phyloP scores from a whole-genome alignment of 2,888 invertebrate genomes.

The Tineola bisselliella region DNA sequence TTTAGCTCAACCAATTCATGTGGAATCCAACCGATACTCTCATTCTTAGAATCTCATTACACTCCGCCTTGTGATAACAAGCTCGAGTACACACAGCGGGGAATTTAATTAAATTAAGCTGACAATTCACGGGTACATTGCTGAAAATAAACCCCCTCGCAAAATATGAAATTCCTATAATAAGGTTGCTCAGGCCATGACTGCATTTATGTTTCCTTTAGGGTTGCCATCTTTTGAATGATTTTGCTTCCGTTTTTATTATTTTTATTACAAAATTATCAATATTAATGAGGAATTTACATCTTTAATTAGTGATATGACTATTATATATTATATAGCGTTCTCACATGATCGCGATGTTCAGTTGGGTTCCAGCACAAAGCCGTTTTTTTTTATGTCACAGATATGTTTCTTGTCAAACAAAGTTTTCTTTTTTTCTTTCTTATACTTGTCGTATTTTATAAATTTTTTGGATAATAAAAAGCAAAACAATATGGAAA shows the following conservation, averaged over 20 bases:
- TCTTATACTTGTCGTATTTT: too few relatives aligned
- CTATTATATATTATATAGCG: too few relatives aligned
- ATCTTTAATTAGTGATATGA: too few relatives aligned
- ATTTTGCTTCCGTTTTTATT: too few relatives aligned
- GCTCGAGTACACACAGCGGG: constrained; percentile 2
- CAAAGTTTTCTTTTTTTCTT: too few relatives aligned
- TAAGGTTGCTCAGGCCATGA: background rate
- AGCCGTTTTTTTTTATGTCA: too few relatives aligned
- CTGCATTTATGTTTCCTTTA: background rate
- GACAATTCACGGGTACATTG: constrained; percentile 1
- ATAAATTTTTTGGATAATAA: too few relatives aligned
- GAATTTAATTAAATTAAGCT: constrained; percentile 11
- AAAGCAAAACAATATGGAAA: background rate
- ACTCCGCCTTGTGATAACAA: background rate
- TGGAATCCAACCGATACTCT: background rate
- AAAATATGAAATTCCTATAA: constrained; percentile 7
- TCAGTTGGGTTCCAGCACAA: too few relatives aligned
- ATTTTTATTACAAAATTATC: too few relatives aligned
- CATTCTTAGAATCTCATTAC: constrained; percentile 5
- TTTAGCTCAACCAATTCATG: background rate
- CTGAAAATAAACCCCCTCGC: background rate
- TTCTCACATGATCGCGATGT: too few relatives aligned
- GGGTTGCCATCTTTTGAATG: background rate
- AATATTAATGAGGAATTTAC: too few relatives aligned
- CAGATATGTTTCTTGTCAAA: too few relatives aligned